phyloP scores from a whole-genome alignment of 2,888 invertebrate species.

The Drosophila parthenogenetica region DNA sequence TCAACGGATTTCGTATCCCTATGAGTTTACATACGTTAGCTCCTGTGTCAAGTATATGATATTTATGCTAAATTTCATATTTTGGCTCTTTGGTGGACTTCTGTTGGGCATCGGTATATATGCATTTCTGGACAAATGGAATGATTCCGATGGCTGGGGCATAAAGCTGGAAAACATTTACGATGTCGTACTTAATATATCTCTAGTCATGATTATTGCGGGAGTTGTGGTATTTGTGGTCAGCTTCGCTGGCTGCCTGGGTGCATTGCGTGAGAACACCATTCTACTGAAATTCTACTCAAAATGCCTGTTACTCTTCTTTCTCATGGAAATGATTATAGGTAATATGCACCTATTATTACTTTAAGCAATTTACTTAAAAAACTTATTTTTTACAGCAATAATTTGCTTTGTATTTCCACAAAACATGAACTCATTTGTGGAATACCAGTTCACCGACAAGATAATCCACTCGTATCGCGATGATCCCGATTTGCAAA shows the following conservation, averaged over 20 bases:
- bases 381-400: slow-evolving; percentile 85
- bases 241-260: slow-evolving; percentile 96
- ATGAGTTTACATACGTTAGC: slow-evolving; percentile 83
- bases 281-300: slow-evolving; percentile 96
- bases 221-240: slow-evolving; percentile 95
- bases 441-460: slow-evolving; percentile 95
- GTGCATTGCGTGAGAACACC: slow-evolving; percentile 91
- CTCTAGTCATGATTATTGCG: slow-evolving; percentile 94
- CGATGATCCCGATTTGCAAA: slow-evolving; percentile 96
- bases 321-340: slow-evolving; percentile 95
- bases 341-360: slow-evolving; percentile 16
- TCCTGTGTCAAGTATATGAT: slow-evolving; percentile 85
- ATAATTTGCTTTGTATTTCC: slow-evolving; percentile 97
- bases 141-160: slow-evolving; percentile 92
- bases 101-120: slow-evolving; percentile 95
- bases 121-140: slow-evolving; percentile 94
- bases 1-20: slow-evolving; percentile 25
- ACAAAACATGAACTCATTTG: slow-evolving; percentile 92
- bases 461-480: slow-evolving; percentile 96
- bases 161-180: slow-evolving; percentile 93
- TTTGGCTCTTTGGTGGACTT: slow-evolving; percentile 94
- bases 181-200: slow-evolving; percentile 95
- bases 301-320: slow-evolving; percentile 93
- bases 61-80: slow-evolving; percentile 84
- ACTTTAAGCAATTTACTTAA: background rate